Evolutionary conservation across 2,888 invertebrate genomes (phyloP).

Genomic region (Andrena dorsata): DNA sequence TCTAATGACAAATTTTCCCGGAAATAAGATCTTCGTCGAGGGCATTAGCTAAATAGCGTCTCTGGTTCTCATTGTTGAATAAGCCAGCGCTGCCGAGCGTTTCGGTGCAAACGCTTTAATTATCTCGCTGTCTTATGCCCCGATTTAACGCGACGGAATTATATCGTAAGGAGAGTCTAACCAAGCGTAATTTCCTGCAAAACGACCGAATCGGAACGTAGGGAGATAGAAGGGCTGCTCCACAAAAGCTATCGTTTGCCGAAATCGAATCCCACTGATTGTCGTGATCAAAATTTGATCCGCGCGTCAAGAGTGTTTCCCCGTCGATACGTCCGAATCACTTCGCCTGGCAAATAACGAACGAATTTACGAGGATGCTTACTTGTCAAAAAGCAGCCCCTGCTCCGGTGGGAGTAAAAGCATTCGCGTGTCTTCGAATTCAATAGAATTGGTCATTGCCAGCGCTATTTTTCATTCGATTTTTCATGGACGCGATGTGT

Average conservation of each 20-base stretch:
- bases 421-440: slow-evolving; percentile 21
- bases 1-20: slow-evolving; percentile 44
- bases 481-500: too few species aligned
- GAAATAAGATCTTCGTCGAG: slow-evolving; percentile 40
- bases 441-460: slow-evolving; percentile 23
- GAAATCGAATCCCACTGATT: slow-evolving; percentile 20
- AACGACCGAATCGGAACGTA: slow-evolving; percentile 24
- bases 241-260: slow-evolving; percentile 5
- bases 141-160: slow-evolving; percentile 55
- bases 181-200: slow-evolving; percentile 36
- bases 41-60: slow-evolving; percentile 50
- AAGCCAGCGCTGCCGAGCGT: slow-evolving; percentile 18
- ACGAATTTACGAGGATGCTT: slow-evolving; percentile 14
- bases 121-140: slow-evolving; percentile 50
- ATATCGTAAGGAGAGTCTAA: slow-evolving; percentile 49
- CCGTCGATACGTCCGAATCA: slow-evolving; percentile 32
- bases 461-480: background rate
- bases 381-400: background rate
- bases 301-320: background rate
- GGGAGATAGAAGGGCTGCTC: background rate
- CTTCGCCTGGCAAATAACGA: slow-evolving; percentile 6
- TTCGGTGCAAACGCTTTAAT: slow-evolving; percentile 57
- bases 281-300: slow-evolving; percentile 13
- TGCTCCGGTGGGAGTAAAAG: slow-evolving; percentile 1
- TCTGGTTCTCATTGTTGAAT: slow-evolving; percentile 17